These are phyloP conservation scores for Ptilodon capucinus DNA, from an alignment of 2,888 invertebrate genomes.

Conservation along the genomic window DNA sequence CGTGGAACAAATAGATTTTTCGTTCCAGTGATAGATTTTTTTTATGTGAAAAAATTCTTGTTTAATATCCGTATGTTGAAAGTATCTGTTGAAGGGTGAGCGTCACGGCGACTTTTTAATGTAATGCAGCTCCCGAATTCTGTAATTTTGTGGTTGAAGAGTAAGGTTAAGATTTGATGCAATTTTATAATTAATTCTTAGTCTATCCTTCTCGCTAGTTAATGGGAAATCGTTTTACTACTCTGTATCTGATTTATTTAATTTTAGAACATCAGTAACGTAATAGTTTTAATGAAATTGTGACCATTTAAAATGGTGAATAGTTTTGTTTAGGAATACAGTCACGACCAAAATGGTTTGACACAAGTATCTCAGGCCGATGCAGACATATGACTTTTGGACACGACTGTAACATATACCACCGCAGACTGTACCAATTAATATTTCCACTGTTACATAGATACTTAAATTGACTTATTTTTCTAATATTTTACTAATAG, in stretches of 20 bases:
- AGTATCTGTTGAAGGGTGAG: conserved; percentile 2
- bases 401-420: conserved; percentile 19
- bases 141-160: conserved; percentile 1
- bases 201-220: background rate
- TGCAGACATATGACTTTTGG: conserved; percentile 5
- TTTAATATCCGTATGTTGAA: conserved; percentile 5
- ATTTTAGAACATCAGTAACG: conserved; percentile 2
- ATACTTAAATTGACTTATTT: conserved; percentile 31
- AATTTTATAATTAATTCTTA: background rate
- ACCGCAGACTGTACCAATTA: conserved; percentile 23
- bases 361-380: conserved; percentile 1
- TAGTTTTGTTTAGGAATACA: conserved; percentile 10
- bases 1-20: conserved; percentile 42
- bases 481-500: conserved; percentile 36
- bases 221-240: background rate
- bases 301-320: conserved; percentile 6
- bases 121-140: conserved; percentile 10
- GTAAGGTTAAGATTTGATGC: background rate
- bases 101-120: background rate
- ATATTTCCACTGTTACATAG: conserved; percentile 9
- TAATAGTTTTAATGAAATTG: background rate
- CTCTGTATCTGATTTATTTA: conserved; percentile 2
- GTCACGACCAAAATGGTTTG: conserved; percentile 5
- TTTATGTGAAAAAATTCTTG: conserved; percentile 33
- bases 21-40: conserved; percentile 41